Conservation (phyloP, 2,888 invertebrate genomes). For the Synergus itoensis region DNA sequence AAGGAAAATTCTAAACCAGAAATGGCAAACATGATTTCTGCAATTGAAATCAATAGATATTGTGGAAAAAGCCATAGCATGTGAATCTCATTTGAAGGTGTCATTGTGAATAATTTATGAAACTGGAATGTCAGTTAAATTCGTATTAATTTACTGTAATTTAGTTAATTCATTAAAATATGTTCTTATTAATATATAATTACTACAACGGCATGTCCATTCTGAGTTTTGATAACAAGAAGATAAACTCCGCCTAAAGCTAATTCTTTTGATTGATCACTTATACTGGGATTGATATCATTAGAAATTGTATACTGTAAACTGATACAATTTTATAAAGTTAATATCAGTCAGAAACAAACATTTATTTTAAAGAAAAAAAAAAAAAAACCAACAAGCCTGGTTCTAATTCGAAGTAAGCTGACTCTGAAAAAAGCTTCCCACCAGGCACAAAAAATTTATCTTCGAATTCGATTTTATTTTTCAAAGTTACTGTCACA, state of each 20-base stretch:
- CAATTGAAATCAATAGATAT: conserved; percentile 88
- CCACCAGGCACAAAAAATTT: conserved; percentile 80
- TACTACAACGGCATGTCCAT: conserved; percentile 75
- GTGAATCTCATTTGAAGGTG: conserved; percentile 83
- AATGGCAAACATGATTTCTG: conserved; percentile 91
- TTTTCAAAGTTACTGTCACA: conserved; percentile 72
- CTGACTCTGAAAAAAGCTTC: conserved; percentile 80
- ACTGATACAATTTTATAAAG: background rate
- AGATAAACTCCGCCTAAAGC: conserved; percentile 80
- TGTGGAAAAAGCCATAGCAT: conserved; percentile 89
- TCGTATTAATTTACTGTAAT: background rate
- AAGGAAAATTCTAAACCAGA: conserved; percentile 92
- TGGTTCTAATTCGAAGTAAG: conserved; percentile 81
- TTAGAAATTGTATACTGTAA: background rate
- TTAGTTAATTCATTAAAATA: background rate
- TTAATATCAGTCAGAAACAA: background rate
- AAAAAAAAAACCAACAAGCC: conserved; percentile 78
- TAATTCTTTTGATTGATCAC: conserved; percentile 24
- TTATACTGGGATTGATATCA: conserved; percentile 40
- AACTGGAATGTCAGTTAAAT: conserved; percentile 69
- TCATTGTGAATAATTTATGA: conserved; percentile 81
- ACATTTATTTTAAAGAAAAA: background rate
- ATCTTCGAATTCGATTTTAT: conserved; percentile 77
- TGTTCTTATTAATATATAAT: background rate
- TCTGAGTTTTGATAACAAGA: conserved; percentile 77